A percentile compares a stretch with the other conserved stretches of the same genome.
Conservation (phyloP, 2,888 invertebrate genomes). For the Brenthis ino region DNA sequence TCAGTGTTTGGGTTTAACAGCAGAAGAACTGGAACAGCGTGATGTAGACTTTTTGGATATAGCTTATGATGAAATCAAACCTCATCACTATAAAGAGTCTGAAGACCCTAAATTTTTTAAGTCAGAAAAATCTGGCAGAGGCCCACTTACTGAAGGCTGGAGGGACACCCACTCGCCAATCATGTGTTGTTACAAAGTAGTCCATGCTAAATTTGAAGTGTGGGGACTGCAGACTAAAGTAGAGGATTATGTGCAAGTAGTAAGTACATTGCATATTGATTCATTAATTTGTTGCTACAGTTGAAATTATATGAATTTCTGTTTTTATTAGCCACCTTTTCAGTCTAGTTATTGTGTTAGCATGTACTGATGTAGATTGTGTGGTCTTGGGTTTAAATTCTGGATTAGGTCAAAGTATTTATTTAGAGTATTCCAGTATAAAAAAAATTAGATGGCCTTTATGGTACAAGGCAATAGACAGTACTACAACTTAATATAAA, state of each 20-base stretch:
- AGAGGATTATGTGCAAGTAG: slow-evolving; percentile 93
- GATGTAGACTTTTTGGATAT: slow-evolving; percentile 92
- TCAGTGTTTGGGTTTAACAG: slow-evolving; percentile 88
- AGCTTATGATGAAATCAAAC: slow-evolving; percentile 92
- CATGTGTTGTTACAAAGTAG: slow-evolving; percentile 97
- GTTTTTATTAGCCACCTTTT: no score
- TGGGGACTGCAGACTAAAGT: slow-evolving; percentile 95
- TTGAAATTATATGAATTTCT: no score
- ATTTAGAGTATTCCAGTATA: no score
- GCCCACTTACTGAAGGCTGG: slow-evolving; percentile 93
- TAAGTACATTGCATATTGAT: slow-evolving; percentile 56
- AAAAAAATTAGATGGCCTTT: no score
- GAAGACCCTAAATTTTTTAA: slow-evolving; percentile 94
- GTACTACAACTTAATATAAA: no score
- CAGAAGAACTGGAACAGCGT: slow-evolving; percentile 87
- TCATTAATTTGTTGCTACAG: no score
- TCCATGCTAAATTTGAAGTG: slow-evolving; percentile 93
- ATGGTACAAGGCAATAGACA: no score
- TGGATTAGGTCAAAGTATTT: no score
- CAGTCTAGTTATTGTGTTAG: no score
- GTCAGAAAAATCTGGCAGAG: slow-evolving; percentile 91
- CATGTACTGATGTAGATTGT: no score
- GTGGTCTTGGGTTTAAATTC: no score
- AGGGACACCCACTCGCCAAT: slow-evolving; percentile 87
- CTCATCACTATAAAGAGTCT: slow-evolving; percentile 93